These are phyloP conservation scores for Tenthredo notha DNA, from an alignment of 2,888 invertebrate genomes.

Conservation along the genomic window DNA sequence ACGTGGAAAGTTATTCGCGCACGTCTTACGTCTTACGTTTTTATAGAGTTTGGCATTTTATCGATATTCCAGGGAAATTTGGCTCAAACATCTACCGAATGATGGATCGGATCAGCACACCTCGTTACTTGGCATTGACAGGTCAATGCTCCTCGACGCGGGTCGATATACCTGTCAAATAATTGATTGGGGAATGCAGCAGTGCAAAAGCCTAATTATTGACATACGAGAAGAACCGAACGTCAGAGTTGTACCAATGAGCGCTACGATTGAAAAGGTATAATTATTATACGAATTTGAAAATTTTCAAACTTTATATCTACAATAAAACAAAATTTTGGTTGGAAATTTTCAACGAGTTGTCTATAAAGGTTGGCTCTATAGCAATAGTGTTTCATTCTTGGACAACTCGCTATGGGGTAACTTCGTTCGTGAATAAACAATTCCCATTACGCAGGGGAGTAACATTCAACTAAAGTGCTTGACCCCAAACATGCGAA, in stretches of 20 bases:
- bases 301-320: neutral
- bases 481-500: conserved; percentile 82
- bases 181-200: conserved; percentile 84
- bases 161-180: conserved; percentile 91
- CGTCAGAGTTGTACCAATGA: conserved; percentile 85
- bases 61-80: conserved; percentile 72
- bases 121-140: conserved; percentile 86
- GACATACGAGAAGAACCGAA: conserved; percentile 83
- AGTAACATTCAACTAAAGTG: conserved; percentile 86
- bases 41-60: neutral
- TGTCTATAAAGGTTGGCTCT: neutral
- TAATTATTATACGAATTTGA: neutral
- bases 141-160: conserved; percentile 85
- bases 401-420: neutral
- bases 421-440: conserved; percentile 21
- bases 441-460: conserved; percentile 79
- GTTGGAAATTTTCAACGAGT: neutral
- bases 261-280: conserved; percentile 86
- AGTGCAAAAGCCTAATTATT: conserved; percentile 84
- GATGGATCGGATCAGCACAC: conserved; percentile 82
- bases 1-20: conserved; percentile 68
- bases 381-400: neutral
- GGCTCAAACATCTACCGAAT: conserved; percentile 77
- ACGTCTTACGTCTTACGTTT: conserved; percentile 64
- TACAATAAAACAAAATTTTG: neutral